These are phyloP conservation scores for Gasterosteus aculeatus DNA, from an alignment of 2,113 vertebrate genomes.

Conservation along the genomic window DNA sequence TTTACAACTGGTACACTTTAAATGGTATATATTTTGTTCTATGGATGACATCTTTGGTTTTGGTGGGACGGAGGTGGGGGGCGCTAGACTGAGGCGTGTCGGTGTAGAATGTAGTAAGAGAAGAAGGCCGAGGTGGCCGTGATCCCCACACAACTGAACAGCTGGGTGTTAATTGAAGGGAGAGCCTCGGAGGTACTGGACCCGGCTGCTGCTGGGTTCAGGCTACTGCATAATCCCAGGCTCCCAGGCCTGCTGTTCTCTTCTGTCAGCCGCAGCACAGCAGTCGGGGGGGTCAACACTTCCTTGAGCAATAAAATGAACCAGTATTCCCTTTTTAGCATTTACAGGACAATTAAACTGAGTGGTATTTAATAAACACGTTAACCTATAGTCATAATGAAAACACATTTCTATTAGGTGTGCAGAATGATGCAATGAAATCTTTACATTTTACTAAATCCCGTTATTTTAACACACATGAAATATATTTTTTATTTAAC, in stretches of 20 bases:
- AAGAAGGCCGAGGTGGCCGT: conserved; percentile 41
- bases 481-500: too few species aligned
- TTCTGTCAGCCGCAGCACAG: conserved; percentile 64
- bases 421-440: background rate
- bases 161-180: conserved; percentile 72
- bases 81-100: conserved; percentile 7
- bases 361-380: background rate
- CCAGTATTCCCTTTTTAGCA: conserved; percentile 10
- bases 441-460: background rate
- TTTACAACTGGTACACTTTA: too few species aligned
- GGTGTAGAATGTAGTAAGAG: conserved; percentile 6
- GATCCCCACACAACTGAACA: conserved; percentile 64
- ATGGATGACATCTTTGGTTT: background rate
- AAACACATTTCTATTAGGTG: background rate
- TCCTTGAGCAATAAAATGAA: conserved; percentile 41
- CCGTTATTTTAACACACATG: background rate
- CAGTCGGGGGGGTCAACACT: conserved; percentile 52
- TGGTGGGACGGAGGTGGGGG: background rate
- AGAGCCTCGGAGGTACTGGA: conserved; percentile 61
- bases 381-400: background rate
- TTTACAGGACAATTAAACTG: background rate
- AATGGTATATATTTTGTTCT: background rate
- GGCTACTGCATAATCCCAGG: conserved; percentile 62
- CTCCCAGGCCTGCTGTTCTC: conserved; percentile 76
- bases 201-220: conserved; percentile 63